phyloP scores from a whole-genome alignment of 2,113 vertebrate genomes.

The Ancistrus triradiatus region DNA sequence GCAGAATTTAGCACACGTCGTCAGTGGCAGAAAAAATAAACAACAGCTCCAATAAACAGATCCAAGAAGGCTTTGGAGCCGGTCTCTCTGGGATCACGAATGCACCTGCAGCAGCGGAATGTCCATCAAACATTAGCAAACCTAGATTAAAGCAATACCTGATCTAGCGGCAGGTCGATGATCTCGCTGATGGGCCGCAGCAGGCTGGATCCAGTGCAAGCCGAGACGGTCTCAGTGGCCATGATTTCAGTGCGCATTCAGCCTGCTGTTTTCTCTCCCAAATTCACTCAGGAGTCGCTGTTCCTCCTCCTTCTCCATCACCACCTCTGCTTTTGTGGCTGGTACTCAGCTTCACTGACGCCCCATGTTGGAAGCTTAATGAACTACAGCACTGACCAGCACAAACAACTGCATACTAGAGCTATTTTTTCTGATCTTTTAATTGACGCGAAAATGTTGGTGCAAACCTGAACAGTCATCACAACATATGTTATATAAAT shows the following conservation, averaged over 20 bases:
- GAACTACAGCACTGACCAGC: conserved; percentile 33
- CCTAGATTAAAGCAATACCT: conserved; percentile 51
- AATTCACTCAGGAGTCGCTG: conserved; percentile 26
- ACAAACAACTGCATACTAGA: too few relatives aligned
- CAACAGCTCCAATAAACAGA: not conserved
- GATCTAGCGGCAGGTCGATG: conserved; percentile 67
- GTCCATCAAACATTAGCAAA: conserved; percentile 9
- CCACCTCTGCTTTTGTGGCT: conserved; percentile 34
- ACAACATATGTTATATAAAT: too few relatives aligned
- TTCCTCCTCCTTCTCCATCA: not conserved
- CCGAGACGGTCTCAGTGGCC: conserved; percentile 60
- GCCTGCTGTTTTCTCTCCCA: conserved; percentile 44
- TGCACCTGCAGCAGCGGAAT: conserved; percentile 21
- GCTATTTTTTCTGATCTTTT: too few relatives aligned
- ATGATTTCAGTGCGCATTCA: conserved; percentile 51
- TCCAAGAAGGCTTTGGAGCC: not conserved
- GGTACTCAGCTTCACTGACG: conserved; percentile 25
- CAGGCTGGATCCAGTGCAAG: conserved; percentile 67
- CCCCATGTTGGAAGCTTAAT: conserved; percentile 27
- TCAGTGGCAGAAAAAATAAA: not conserved
- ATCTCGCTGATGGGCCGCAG: conserved; percentile 70
- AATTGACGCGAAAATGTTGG: too few relatives aligned
- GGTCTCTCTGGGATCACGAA: not conserved
- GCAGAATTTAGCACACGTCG: not conserved
- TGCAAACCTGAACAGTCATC: too few relatives aligned